Base-by-base conservation (phyloP, 1,140 invertebrate genomes). In the Dendroctonus ponderosae region DNA sequence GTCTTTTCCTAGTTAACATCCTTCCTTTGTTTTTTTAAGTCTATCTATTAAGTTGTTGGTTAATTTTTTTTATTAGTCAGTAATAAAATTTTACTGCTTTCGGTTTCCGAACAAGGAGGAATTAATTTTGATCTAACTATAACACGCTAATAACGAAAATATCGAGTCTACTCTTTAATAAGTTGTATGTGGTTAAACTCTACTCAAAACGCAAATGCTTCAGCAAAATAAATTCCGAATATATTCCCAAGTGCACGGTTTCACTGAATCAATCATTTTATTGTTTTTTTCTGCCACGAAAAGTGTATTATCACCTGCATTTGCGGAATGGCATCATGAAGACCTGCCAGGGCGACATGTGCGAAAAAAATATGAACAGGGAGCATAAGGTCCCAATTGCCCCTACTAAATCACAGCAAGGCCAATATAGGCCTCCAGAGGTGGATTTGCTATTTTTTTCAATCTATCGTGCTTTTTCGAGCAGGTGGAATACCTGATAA, bases 301-400 rank as follows among this genome's bases (percentile, higher is more conserved):
- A 62, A 62, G 52, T 58, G 52, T 62, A 62, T 62, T 62, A 62
- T 62, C 59, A 62, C 59, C 59, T 62, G 38, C 59, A 62, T 51
- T 62, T 62, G 59, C 39, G 59, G 43, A 62, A 62, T 62, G 52
- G 50, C 52, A 62, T 39, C 49, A 62, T 48, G 37, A 62, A 49
- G 59, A 62, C 48, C 59, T 62, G 59, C 49, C 59, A 62, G n/a
- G 39, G 38, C 59, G 59, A 37, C 59, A 62, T 62, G 59, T 62
- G 59, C 59, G 59, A 62, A 62, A 62, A 59, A 62, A 62, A 62
- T 62, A 62, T 62, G 46, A 44, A 51, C 49, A 41, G 46, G 59
- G 59, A 44, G 49, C 59, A 62, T 50, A 62, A 62, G 59, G 59
- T 42, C 59, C 48, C 44, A 37, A 62, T 62, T 50, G 59, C 37